A percentile compares a stretch with the other conserved stretches of the same genome.
These are phyloP conservation scores for Odontocerum albicorne DNA, from an alignment of 2,888 invertebrate genomes.

Conservation along the genomic window DNA sequence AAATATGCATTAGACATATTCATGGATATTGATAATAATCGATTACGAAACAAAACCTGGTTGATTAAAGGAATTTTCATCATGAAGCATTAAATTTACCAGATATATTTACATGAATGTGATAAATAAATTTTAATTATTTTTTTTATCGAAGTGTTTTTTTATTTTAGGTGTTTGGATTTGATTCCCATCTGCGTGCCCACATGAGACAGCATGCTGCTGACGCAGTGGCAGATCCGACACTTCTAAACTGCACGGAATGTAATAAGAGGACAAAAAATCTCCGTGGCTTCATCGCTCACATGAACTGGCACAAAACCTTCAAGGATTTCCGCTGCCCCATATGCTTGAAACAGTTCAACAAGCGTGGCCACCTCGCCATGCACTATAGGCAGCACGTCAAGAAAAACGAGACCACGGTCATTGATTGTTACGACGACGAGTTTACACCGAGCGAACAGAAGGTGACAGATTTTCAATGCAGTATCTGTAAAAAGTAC, in stretches of 20 bases:
- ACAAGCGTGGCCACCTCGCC: constrained; percentile 47
- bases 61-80: too few species aligned
- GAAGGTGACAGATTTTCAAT: constrained; percentile 41
- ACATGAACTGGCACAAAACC: constrained; percentile 55
- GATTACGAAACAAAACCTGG: too few species aligned
- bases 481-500: constrained; percentile 52
- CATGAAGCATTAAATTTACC: too few species aligned
- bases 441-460: constrained; percentile 42
- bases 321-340: constrained; percentile 56
- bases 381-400: constrained; percentile 54
- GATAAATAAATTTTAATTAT: too few species aligned
- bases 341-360: constrained; percentile 52
- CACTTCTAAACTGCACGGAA: constrained; percentile 49
- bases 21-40: too few species aligned
- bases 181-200: constrained; percentile 51
- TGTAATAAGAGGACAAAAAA: constrained; percentile 54
- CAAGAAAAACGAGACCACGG: constrained; percentile 47
- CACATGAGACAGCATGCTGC: constrained; percentile 54
- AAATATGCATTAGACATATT: too few species aligned
- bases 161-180: constrained; percentile 49
- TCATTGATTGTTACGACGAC: constrained; percentile 22
- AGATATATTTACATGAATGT: too few species aligned
- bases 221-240: constrained; percentile 50
- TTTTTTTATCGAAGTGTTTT: background rate
- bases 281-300: constrained; percentile 49